Evolutionary conservation across 2,888 invertebrate genomes (phyloP).

Genomic region (Rhogogaster chlorosoma): DNA sequence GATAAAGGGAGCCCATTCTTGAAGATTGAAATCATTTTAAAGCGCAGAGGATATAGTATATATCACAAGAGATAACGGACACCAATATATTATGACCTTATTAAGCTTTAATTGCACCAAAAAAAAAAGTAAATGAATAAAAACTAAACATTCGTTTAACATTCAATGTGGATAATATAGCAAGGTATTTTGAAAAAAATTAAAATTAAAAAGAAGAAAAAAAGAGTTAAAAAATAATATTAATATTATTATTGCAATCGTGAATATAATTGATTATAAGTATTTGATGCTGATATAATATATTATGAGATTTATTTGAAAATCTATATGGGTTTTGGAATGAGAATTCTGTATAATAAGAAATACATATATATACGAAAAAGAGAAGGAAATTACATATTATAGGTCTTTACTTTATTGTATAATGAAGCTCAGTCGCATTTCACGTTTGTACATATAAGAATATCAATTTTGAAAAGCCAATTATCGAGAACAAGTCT

Average conservation of each 20-base stretch:
- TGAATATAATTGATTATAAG: constrained; percentile 5
- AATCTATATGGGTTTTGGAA: neutral
- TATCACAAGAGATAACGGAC: constrained; percentile 14
- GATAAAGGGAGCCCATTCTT: neutral
- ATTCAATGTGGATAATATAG: neutral
- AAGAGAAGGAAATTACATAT: neutral
- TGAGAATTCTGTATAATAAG: neutral
- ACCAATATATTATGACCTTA: constrained; percentile 45
- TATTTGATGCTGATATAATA: constrained; percentile 18
- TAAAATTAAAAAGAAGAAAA: no score
- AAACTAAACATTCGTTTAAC: neutral
- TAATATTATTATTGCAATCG: constrained; percentile 7
- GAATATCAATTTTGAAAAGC: constrained; percentile 4
- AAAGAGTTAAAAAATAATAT: neutral
- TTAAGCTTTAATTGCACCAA: constrained; percentile 38
- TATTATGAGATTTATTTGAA: neutral
- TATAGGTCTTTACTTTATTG: neutral
- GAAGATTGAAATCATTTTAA: neutral
- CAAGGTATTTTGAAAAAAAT: neutral
- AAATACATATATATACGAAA: neutral
- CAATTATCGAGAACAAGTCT: neutral
- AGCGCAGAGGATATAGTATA: neutral
- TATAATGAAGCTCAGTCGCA: neutral
- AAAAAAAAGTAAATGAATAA: neutral
- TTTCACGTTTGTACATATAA: constrained; percentile 4